These are phyloP conservation scores for Girardia tigrina DNA, from an alignment of 2,888 invertebrate genomes.

Conservation along the genomic window DNA sequence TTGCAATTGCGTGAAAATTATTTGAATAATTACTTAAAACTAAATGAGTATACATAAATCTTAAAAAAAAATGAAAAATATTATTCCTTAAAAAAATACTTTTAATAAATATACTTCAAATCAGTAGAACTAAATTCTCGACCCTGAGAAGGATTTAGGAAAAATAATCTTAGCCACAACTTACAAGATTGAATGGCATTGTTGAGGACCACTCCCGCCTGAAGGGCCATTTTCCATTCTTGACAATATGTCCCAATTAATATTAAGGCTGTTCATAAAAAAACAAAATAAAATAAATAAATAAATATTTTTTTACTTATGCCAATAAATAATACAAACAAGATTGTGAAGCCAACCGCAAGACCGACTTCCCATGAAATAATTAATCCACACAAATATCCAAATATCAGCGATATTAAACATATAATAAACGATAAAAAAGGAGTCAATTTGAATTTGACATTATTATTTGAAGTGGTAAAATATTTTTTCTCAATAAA, in stretches of 20 bases:
- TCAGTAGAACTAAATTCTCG: background rate
- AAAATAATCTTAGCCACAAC: slow-evolving; percentile 7
- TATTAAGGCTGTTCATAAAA: background rate
- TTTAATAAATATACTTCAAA: background rate
- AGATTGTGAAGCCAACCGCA: slow-evolving; percentile 6
- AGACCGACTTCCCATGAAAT: slow-evolving; percentile 17
- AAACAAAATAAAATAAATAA: background rate
- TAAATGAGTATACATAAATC: slow-evolving; percentile 17
- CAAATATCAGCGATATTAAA: background rate
- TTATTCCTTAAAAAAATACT: background rate
- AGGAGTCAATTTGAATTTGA: slow-evolving; percentile 7
- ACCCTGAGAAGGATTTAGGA: slow-evolving; percentile 18
- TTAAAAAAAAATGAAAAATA: background rate
- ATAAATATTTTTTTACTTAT: background rate
- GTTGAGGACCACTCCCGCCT: background rate
- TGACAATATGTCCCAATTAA: background rate
- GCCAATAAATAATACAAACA: background rate
- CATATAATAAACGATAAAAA: background rate
- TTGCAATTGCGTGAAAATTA: background rate
- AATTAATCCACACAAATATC: slow-evolving; percentile 6
- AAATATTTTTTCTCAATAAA: background rate
- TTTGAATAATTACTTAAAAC: background rate
- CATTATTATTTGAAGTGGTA: background rate
- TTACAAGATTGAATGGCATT: slow-evolving; percentile 8
- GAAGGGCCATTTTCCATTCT: slow-evolving; percentile 9